These are phyloP conservation scores for Chrysochloris asiatica DNA, from an alignment of 2,113 vertebrate species.

Conservation along the genomic window DNA sequence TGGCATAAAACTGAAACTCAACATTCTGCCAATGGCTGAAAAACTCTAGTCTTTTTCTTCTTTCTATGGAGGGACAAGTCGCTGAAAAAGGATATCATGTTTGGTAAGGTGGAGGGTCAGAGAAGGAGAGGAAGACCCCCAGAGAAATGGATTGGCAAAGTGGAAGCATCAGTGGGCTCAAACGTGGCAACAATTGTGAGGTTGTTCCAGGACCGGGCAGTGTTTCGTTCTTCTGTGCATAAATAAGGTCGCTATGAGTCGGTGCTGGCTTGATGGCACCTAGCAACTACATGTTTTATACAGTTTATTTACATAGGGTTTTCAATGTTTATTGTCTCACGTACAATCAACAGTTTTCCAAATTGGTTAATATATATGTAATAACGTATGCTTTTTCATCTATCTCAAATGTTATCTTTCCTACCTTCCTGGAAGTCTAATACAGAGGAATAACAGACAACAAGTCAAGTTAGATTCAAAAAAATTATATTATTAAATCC, in stretches of 20 bases:
- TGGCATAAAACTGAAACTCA: slow-evolving; percentile 1
- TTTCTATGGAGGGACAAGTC: too few relatives aligned
- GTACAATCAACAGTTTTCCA: slow-evolving; percentile 19
- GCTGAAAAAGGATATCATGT: too few relatives aligned
- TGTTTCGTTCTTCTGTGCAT: too few relatives aligned
- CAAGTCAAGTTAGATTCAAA: background rate
- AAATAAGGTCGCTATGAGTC: too few relatives aligned
- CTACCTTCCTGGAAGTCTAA: background rate
- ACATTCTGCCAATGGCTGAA: slow-evolving; percentile 27
- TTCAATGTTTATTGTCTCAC: slow-evolving; percentile 11
- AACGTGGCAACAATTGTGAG: too few relatives aligned
- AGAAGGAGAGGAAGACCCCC: too few relatives aligned
- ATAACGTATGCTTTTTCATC: background rate
- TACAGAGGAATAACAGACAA: background rate
- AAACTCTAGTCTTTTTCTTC: slow-evolving; percentile 18
- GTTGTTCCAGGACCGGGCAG: too few relatives aligned
- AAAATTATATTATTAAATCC: background rate
- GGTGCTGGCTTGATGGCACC: too few relatives aligned
- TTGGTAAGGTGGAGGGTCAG: too few relatives aligned
- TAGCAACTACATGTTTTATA: too few relatives aligned
- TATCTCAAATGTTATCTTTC: background rate
- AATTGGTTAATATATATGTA: slow-evolving; percentile 11
- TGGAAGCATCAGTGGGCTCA: too few relatives aligned
- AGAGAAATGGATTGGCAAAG: too few relatives aligned
- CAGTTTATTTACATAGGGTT: background rate